Base-by-base conservation (phyloP, 2,797 vertebrate species). In the Pseudomugil tenellus region DNA sequence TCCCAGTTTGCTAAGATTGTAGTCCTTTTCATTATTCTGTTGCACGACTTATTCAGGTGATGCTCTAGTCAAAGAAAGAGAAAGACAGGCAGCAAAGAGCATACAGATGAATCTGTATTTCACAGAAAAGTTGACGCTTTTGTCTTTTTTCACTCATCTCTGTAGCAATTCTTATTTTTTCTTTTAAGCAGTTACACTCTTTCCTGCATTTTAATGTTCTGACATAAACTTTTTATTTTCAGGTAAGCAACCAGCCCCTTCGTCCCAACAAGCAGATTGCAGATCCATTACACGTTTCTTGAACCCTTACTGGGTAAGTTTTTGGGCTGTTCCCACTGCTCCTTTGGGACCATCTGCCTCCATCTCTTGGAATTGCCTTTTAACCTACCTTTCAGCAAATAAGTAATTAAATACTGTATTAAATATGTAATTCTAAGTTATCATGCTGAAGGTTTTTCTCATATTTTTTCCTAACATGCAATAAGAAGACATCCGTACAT, bases 281-380 rank as follows among this genome's bases (percentile, higher is more conserved):
- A 61, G 52, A 67, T 46, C 9, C 19, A 46, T 6, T 58, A 58
- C 60, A 31, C 62, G 43, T 5, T 48, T 74, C 75, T 81, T 64
- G 52, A 37, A 60, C 68, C n/a, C n/a, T n/a, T n/a, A n/a, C n/a
- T n/a, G n/a, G n/a, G n/a, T n/a, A n/a, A n/a, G n/a, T n/a, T n/a
- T 68, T 69, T 76, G 60, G 75, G 66, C 64, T 53, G 56, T 59
- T 55, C 43, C 61, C 63, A 11, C 55, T 31, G 25, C 61, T 67
- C 65, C 72, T 72, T 61, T 21, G 60, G 26, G 43, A 73, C 72
- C 77, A 77, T 79, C 74, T 75, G 64, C 70, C 58, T 72, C 60
- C 49, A 62, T 77, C 70, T 54, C 60, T 65, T n/a, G 17, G 70
- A 56, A 58, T 60, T 37, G 43, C 48, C 58, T 61, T 61, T 59